These are phyloP conservation scores for Lasius fuliginosus DNA, from an alignment of 2,888 invertebrate species.

Conservation along the genomic window DNA sequence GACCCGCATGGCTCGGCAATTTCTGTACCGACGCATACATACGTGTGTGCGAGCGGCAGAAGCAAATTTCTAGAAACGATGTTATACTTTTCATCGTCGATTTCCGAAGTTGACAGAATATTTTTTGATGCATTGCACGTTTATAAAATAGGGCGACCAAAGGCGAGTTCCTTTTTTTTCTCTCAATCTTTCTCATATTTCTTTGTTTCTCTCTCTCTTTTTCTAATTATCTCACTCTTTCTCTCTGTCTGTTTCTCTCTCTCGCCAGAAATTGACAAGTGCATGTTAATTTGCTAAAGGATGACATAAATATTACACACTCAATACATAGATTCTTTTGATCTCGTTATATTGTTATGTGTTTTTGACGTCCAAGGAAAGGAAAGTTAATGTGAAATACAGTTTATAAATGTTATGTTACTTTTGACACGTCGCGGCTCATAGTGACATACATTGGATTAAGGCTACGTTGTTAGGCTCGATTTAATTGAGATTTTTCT, in stretches of 20 bases:
- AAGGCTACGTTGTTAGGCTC: slow-evolving; percentile 7
- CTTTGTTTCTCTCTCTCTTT: slow-evolving; percentile 39
- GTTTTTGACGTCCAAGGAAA: neutral
- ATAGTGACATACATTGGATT: neutral
- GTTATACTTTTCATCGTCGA: slow-evolving; percentile 42
- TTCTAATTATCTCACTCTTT: neutral
- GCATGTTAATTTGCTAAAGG: slow-evolving; percentile 40
- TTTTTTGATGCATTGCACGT: slow-evolving; percentile 54
- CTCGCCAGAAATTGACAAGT: slow-evolving; percentile 34
- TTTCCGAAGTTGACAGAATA: slow-evolving; percentile 39
- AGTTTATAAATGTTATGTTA: slow-evolving; percentile 29
- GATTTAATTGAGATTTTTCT: neutral
- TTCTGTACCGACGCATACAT: slow-evolving; percentile 8
- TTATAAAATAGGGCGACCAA: slow-evolving; percentile 40
- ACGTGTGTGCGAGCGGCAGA: neutral
- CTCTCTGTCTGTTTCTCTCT: slow-evolving; percentile 12
- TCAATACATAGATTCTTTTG: slow-evolving; percentile 41
- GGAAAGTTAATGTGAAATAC: slow-evolving; percentile 23
- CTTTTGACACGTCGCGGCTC: slow-evolving; percentile 32
- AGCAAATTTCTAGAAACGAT: slow-evolving; percentile 36
- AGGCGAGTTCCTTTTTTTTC: slow-evolving; percentile 55
- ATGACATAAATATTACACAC: slow-evolving; percentile 37
- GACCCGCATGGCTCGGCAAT: neutral
- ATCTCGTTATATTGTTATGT: slow-evolving; percentile 31
- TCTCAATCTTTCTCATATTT: slow-evolving; percentile 43